Evolutionary conservation across 2,888 invertebrate genomes (phyloP).

Genomic region (Plebejus melissa): DNA sequence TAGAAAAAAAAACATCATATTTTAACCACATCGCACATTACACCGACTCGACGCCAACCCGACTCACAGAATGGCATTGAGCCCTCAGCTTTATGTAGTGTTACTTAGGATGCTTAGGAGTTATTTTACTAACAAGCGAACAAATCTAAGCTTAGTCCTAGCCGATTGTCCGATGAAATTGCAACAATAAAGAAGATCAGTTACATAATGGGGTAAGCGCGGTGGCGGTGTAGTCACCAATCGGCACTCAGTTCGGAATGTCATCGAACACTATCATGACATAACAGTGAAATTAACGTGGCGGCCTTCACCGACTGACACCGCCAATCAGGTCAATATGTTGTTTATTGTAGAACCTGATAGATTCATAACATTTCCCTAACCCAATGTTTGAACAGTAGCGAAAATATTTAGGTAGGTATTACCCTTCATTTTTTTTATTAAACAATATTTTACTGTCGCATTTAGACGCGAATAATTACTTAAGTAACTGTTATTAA

Average conservation of each 20-base stretch:
- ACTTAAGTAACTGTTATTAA: too few species aligned
- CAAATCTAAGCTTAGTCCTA: neutral
- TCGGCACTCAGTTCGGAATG: neutral
- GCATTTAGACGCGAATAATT: too few species aligned
- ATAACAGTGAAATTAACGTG: constrained; percentile 23
- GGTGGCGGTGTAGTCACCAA: neutral
- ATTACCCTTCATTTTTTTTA: too few species aligned
- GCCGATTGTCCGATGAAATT: neutral
- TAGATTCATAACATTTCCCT: neutral
- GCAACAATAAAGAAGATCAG: neutral
- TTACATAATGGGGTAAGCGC: neutral
- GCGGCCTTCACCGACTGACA: constrained; percentile 28
- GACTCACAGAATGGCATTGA: too few species aligned
- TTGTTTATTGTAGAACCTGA: neutral
- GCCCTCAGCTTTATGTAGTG: too few species aligned
- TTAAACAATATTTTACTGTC: too few species aligned
- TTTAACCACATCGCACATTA: too few species aligned
- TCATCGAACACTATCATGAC: neutral
- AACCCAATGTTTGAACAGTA: neutral
- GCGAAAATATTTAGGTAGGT: too few species aligned
- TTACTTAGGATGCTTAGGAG: too few species aligned
- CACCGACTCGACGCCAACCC: too few species aligned
- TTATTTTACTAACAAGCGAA: too few species aligned
- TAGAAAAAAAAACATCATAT: neutral
- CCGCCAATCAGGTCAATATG: constrained; percentile 7